These are phyloP conservation scores for Antedon mediterranea DNA, from an alignment of 53 echinoderm and acorn worm species.

Conservation along the genomic window DNA sequence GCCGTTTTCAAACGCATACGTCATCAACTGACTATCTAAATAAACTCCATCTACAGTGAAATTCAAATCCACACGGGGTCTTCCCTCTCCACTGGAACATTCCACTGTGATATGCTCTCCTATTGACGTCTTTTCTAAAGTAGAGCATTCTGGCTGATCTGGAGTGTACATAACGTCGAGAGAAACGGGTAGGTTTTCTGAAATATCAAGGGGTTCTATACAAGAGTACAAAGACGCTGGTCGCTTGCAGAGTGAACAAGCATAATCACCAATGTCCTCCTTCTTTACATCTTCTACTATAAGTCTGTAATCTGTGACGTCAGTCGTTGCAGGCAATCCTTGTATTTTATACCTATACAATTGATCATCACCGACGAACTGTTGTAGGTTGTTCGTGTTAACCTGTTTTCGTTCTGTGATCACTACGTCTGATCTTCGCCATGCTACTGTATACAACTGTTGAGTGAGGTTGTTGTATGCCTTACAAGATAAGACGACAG, in stretches of 20 bases:
- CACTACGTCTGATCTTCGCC: not conserved
- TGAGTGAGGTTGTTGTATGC: not conserved
- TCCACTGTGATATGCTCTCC: not conserved
- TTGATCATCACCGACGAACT: not conserved
- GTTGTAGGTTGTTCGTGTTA: not conserved
- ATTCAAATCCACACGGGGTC: not conserved
- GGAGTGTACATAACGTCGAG: not conserved
- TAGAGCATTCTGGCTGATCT: not conserved
- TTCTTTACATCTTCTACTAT: not conserved
- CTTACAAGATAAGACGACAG: not conserved
- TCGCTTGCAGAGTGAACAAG: not conserved
- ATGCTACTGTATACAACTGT: not conserved
- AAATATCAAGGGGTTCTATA: not conserved
- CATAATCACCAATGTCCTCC: not conserved
- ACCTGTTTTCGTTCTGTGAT: not conserved
- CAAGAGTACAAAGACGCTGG: not conserved
- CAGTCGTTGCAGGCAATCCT: not conserved
- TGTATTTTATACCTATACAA: not conserved
- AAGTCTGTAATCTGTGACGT: not conserved
- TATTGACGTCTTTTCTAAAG: not conserved
- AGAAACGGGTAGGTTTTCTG: not conserved
- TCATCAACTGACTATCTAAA: not conserved
- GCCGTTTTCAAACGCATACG: not conserved
- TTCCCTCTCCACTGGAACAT: not conserved
- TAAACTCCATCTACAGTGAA: not conserved